Conservation (phyloP, 2,113 vertebrate genomes). For the Scatophagus argus region DNA sequence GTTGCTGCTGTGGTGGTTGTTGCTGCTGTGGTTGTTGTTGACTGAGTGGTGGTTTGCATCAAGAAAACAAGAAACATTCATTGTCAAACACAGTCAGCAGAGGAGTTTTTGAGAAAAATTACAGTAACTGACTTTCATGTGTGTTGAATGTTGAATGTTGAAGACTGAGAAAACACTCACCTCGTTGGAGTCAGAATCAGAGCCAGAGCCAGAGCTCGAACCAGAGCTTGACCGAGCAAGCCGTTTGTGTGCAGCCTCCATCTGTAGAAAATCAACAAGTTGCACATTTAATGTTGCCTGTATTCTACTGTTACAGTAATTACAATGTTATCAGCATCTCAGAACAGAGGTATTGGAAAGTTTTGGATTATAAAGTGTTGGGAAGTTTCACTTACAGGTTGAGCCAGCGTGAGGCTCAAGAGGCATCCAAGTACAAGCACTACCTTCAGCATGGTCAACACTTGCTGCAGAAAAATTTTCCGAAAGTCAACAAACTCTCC, state of each 20-base stretch:
- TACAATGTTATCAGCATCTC: no score
- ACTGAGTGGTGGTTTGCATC: neutral
- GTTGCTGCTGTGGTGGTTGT: neutral
- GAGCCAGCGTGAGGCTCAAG: constrained; percentile 62
- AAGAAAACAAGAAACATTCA: constrained; percentile 11
- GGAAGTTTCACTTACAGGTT: constrained; percentile 63
- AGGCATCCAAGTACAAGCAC: constrained; percentile 60
- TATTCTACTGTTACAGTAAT: neutral
- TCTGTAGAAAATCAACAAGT: constrained; percentile 18
- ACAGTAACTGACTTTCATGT: neutral
- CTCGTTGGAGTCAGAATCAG: neutral
- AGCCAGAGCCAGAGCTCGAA: neutral
- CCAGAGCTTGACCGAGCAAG: neutral
- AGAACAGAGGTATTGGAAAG: neutral
- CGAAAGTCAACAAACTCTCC: neutral
- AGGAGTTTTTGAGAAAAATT: neutral
- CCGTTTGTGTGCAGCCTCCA: neutral
- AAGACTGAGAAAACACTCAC: neutral
- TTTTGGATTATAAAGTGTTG: no score
- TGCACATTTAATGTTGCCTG: neutral
- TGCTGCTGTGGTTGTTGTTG: neutral
- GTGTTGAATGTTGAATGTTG: neutral
- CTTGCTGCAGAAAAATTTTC: constrained; percentile 12
- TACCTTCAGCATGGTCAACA: constrained; percentile 72
- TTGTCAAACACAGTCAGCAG: neutral